Conservation (phyloP, 2,113 vertebrate genomes). For the Corythaixoides concolor region DNA sequence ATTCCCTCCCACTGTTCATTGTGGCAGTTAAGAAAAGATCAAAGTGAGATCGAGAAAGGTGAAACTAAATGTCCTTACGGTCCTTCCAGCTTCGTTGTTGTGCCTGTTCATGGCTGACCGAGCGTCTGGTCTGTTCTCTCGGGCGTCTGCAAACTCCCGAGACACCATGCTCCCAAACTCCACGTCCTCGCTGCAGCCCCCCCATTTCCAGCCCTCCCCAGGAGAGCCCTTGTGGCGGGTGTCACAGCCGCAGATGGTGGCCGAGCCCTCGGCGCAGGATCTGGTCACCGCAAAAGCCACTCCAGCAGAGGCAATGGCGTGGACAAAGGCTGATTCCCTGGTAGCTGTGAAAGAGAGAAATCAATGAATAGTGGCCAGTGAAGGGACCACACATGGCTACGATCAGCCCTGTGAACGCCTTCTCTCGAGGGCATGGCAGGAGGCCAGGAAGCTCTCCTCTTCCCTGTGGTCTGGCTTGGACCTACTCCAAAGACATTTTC, state of each 20-base stretch:
- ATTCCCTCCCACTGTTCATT: background rate
- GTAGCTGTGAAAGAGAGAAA: slow-evolving; percentile 81
- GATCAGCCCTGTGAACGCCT: background rate
- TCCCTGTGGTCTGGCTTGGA: background rate
- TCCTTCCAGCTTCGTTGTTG: slow-evolving; percentile 96
- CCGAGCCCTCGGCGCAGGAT: slow-evolving; percentile 90
- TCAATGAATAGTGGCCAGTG: background rate
- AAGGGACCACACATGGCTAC: background rate
- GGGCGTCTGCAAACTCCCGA: slow-evolving; percentile 92
- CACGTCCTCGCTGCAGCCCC: slow-evolving; percentile 95
- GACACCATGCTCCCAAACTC: slow-evolving; percentile 97
- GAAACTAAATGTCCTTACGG: slow-evolving; percentile 69
- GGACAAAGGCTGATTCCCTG: slow-evolving; percentile 93
- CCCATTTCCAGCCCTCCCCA: slow-evolving; percentile 97
- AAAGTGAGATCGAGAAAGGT: background rate
- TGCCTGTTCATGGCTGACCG: slow-evolving; percentile 98
- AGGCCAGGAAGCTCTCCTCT: background rate
- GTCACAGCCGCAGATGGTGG: slow-evolving; percentile 94
- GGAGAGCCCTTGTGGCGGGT: slow-evolving; percentile 89
- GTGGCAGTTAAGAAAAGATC: accelerated
- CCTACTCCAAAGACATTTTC: background rate
- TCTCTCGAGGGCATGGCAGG: background rate
- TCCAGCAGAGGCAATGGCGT: slow-evolving; percentile 93
- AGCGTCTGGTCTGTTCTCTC: slow-evolving; percentile 94
- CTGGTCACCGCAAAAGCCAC: slow-evolving; percentile 94